Evolutionary conservation across 2,888 invertebrate species (phyloP).

Genomic region (Myathropa florea): DNA sequence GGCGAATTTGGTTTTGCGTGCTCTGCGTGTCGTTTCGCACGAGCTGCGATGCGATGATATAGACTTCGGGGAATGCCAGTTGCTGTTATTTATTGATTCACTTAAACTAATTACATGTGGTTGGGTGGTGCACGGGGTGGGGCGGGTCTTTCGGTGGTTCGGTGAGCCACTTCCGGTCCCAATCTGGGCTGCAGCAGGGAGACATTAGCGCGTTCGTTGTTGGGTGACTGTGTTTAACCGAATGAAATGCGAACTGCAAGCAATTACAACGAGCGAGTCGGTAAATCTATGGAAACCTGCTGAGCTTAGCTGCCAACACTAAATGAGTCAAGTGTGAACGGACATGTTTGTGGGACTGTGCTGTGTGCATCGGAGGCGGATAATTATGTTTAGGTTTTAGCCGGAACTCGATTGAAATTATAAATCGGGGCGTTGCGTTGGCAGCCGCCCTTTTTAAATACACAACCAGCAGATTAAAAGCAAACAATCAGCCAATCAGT

Average conservation of each 20-base stretch:
- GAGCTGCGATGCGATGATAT: neutral
- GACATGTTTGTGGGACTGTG: neutral
- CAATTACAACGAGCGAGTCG: conserved; percentile 3
- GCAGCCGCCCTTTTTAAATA: neutral
- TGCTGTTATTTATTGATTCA: conserved; percentile 39
- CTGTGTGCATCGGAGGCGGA: neutral
- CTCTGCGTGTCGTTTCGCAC: neutral
- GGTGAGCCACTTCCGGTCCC: too few relatives aligned
- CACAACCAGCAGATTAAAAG: neutral
- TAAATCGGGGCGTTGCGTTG: too few relatives aligned
- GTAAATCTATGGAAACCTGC: conserved; percentile 13
- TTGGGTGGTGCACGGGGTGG: neutral
- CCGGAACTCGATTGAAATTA: neutral
- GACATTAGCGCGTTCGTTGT: too few relatives aligned
- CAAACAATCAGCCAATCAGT: conserved; percentile 32
- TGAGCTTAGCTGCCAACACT: neutral
- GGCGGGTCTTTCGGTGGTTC: neutral
- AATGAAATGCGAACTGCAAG: neutral
- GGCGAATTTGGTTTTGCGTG: too few relatives aligned
- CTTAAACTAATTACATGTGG: conserved; percentile 33
- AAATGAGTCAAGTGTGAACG: conserved; percentile 23
- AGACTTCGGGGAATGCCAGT: neutral
- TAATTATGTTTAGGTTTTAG: neutral
- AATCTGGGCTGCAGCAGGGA: too few relatives aligned
- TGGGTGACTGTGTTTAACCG: too few relatives aligned